Conservation (phyloP, 2,797 vertebrate genomes). For the Enteromius paludinosus region DNA sequence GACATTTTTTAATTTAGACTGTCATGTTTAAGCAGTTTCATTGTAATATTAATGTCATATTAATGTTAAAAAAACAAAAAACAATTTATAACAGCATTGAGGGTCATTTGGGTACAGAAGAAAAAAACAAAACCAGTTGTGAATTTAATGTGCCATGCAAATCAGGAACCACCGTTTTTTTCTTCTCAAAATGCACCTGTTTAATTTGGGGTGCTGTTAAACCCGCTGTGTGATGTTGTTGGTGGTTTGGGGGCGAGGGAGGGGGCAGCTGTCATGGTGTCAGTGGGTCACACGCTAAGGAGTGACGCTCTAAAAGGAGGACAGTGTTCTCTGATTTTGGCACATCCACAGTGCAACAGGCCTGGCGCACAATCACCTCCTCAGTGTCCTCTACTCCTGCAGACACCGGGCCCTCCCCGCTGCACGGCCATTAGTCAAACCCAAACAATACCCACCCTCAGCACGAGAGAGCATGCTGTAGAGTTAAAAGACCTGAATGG, state of each 20-base stretch:
- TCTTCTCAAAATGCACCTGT: conserved; percentile 29
- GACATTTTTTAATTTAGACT: neutral
- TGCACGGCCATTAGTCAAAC: conserved; percentile 42
- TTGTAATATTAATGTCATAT: neutral
- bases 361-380: conserved; percentile 43
- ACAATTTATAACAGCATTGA: neutral
- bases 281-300: conserved; percentile 66
- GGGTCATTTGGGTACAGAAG: neutral
- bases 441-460: conserved; percentile 42
- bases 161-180: neutral
- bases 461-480: conserved; percentile 5
- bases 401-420: conserved; percentile 29
- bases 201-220: conserved; percentile 1
- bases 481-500: conserved; percentile 29
- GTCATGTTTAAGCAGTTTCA: neutral
- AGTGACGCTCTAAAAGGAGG: conserved; percentile 71
- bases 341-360: conserved; percentile 47
- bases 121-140: neutral
- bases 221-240: neutral
- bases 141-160: neutral
- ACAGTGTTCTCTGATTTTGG: conserved; percentile 63
- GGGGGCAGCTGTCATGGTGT: conserved; percentile 67
- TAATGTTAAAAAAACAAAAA: no score
- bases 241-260: conserved; percentile 20
- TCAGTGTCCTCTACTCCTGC: conserved; percentile 51